Base-by-base conservation (phyloP, 2,113 vertebrate species). In the Callospermophilus lateralis region DNA sequence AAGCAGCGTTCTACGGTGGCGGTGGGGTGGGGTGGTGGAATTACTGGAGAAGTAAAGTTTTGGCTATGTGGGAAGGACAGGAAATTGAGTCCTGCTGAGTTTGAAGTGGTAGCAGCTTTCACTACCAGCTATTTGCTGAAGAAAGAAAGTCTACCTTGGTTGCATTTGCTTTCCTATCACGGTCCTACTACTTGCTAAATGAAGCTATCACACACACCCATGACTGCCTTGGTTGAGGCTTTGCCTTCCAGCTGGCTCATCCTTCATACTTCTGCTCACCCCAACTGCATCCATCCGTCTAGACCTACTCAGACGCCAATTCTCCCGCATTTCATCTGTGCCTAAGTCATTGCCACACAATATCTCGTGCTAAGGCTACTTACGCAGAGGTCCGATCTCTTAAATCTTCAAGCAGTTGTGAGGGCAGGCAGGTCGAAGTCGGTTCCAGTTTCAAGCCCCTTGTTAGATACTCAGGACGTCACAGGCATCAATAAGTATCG, bases 341-440 rank as follows among this genome's bases (percentile, higher is more conserved):
- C 55, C n/a, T 87, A 6, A 34, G 77, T 80, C 92, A 45, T 93
- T 93, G 76, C 87, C 58, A 61, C 26, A 55, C n/a, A 30, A 7
- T 61, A 81, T 63, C 39, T 92, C 55, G 13, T 67, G 48, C 45
- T n/a, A 20, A 77, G 39, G 84, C 58, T 96, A 97, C 97, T 98
- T 95, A 97, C 97, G 58, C 61, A 91, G 67, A 95, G 58, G 83
- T 96, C 77, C 68, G 45, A 51, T 63, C 89, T 84, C 81, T 89
- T 93, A 32, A 86, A 84, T 84, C 87, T 83, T 76, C 91, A 28
- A 90, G 53, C 51, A 90, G 74, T 53, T 78, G 22, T 42, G 88
- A 89, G n/a, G 42, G 74, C 63, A 72, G 89, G 92, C 65, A 89
- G 65, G 45, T 95, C 55, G 76, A 13, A 55, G 80, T 84, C 16